These are phyloP conservation scores for Schizotus pectinicornis DNA, from an alignment of 2,888 invertebrate genomes.

Conservation along the genomic window DNA sequence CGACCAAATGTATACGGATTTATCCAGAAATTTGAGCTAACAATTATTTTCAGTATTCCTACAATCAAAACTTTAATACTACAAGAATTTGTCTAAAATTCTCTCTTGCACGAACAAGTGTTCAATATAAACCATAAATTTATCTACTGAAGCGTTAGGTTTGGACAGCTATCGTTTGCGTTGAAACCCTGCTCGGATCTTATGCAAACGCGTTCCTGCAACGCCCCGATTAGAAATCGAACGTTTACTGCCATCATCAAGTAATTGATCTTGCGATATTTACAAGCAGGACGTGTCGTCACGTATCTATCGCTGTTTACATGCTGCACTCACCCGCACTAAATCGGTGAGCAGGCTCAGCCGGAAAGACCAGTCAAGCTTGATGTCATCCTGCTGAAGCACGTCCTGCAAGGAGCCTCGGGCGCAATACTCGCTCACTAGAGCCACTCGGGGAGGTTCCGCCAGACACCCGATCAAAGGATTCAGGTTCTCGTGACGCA, in stretches of 20 bases:
- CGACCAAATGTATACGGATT: background rate
- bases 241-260: too few relatives aligned
- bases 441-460: conserved; percentile 76
- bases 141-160: too few relatives aligned
- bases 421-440: conserved; percentile 88
- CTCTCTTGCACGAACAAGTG: too few relatives aligned
- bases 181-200: too few relatives aligned
- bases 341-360: conserved; percentile 91
- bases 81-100: too few relatives aligned
- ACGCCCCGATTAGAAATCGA: too few relatives aligned
- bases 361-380: conserved; percentile 95
- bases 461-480: conserved; percentile 86
- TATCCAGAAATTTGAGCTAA: background rate
- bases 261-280: conserved; percentile 1
- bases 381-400: conserved; percentile 86
- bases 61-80: too few relatives aligned
- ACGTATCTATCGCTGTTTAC: background rate
- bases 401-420: conserved; percentile 90
- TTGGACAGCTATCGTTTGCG: too few relatives aligned
- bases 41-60: too few relatives aligned
- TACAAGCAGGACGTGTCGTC: background rate
- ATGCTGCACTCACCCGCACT: conserved; percentile 69
- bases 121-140: too few relatives aligned
- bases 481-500: conserved; percentile 91
- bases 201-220: too few relatives aligned